Base-by-base conservation (phyloP, 1,140 invertebrate genomes). In the Daktulosphaira vitifoliae region DNA sequence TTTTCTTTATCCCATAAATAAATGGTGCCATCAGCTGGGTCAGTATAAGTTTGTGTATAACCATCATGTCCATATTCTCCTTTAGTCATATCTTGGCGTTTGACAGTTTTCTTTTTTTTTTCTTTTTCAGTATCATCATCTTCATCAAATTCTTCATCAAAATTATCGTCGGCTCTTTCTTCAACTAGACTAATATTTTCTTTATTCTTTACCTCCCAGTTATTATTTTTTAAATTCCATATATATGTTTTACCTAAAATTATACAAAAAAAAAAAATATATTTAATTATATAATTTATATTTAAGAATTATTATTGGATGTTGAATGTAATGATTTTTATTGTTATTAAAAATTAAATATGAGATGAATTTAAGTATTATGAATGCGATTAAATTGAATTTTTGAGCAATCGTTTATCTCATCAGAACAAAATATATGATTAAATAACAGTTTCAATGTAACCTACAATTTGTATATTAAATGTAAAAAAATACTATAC, bases 1-100 rank as follows among this genome's bases (percentile, higher is more conserved):
- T 91, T 96, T 37, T 84, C 81, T 52, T 78, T 78, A 77, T 98
- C 92, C 92, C 90, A 98, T 73, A 96, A 86, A 75, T 86, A 96
- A 62, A 87, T 83, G 8, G 85, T 86, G 3, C 92, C 92, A 82
- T 97, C 93, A 50, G 71, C 77, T 66, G 84, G 78, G 76, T 96
- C 93, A 15, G 83, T 88, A 69, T 91, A 93, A 5, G 84, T 85
- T 69, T 87, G 86, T 37, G 84, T 84, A 69, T 88, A 83, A 73
- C 87, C 81, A 75, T 89, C 85, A 76, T 83, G 87, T 51, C 83
- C 83, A 74, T 88, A 88, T 56, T 71, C 16, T 33, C 76, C 75
- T 46, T 71, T 71, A 29, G 76, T 76, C 44, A 75, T 72, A 67
- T 78, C 76, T 64, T 72, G 72, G 67, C 23, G 71, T 68, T 69